These are phyloP conservation scores for Sebastes kiyomatsui DNA, from an alignment of 2,797 vertebrate genomes.

Conservation along the genomic window DNA sequence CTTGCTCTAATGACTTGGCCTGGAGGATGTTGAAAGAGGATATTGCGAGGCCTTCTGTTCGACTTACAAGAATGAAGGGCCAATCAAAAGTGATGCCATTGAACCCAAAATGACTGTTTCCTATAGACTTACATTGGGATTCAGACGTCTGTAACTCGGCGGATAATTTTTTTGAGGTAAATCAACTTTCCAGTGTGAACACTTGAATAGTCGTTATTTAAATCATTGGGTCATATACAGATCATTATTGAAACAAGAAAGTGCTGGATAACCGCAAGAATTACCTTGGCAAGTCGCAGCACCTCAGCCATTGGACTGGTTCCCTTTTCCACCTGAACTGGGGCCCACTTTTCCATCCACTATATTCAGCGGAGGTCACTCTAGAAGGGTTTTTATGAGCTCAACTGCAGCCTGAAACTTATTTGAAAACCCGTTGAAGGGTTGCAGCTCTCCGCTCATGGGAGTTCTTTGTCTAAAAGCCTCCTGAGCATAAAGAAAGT, in stretches of 20 bases:
- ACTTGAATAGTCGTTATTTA: not conserved
- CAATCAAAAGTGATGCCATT: not conserved
- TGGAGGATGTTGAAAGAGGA: conserved; percentile 30
- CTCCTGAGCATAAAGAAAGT: conserved; percentile 48
- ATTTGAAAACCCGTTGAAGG: conserved; percentile 53
- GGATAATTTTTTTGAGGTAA: not conserved
- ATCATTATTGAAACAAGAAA: conserved; percentile 21
- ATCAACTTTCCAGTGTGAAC: not conserved
- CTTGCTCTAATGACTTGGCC: not conserved
- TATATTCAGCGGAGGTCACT: conserved; percentile 34
- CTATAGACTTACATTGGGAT: not conserved
- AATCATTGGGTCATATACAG: not conserved
- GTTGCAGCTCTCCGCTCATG: conserved; percentile 14
- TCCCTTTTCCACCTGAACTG: conserved; percentile 53
- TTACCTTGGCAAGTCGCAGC: conserved; percentile 19
- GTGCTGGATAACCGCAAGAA: conserved; percentile 4
- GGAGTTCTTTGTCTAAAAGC: conserved; percentile 46
- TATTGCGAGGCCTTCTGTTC: not conserved
- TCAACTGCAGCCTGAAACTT: conserved; percentile 40
- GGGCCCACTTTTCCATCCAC: conserved; percentile 43
- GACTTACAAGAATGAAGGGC: not conserved
- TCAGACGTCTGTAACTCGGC: not conserved
- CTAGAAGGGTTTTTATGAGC: conserved; percentile 55
- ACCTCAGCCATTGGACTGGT: conserved; percentile 6
- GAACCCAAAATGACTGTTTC: not conserved